Percentiles rank a stretch among this genome's conserved stretches.
phyloP scores from a whole-genome alignment of 2,113 vertebrate genomes.

The Alexandromys fortis region DNA sequence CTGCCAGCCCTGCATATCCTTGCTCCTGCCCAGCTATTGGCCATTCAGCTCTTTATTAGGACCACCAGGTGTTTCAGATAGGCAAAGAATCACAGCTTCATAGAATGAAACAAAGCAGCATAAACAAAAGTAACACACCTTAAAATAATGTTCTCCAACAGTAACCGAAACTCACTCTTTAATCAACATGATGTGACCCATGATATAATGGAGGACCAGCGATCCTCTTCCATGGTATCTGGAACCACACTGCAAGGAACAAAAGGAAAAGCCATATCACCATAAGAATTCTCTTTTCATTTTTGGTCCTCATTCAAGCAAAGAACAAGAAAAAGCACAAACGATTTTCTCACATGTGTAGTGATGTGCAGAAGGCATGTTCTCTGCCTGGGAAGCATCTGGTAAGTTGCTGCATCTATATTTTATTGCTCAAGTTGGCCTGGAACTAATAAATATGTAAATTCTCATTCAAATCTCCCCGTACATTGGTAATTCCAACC shows the following conservation, averaged over 20 bases:
- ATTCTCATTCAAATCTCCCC: conserved; percentile 27
- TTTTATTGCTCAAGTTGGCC: conserved; percentile 82
- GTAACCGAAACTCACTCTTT: neutral
- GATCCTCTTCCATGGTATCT: neutral
- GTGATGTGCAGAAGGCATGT: conserved; percentile 58
- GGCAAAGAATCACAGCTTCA: too few relatives aligned
- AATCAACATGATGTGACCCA: neutral
- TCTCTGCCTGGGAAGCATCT: conserved; percentile 43
- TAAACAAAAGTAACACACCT: too few relatives aligned
- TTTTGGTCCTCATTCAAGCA: conserved; percentile 57
- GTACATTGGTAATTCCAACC: neutral
- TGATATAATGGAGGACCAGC: neutral
- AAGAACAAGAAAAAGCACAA: conserved; percentile 69
- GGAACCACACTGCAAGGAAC: neutral
- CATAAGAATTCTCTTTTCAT: conserved; percentile 49
- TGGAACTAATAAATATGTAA: conserved; percentile 59
- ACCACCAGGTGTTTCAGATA: too few relatives aligned
- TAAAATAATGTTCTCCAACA: too few relatives aligned
- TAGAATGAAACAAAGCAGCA: too few relatives aligned
- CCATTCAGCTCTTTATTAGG: too few relatives aligned
- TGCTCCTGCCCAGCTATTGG: too few relatives aligned
- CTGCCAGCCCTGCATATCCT: too few relatives aligned
- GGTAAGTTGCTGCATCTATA: conserved; percentile 54
- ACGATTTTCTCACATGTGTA: conserved; percentile 62
- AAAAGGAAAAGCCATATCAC: conserved; percentile 21